Evolutionary conservation across 1,140 invertebrate genomes (phyloP).

Genomic region (Brachionus koreanus): DNA sequence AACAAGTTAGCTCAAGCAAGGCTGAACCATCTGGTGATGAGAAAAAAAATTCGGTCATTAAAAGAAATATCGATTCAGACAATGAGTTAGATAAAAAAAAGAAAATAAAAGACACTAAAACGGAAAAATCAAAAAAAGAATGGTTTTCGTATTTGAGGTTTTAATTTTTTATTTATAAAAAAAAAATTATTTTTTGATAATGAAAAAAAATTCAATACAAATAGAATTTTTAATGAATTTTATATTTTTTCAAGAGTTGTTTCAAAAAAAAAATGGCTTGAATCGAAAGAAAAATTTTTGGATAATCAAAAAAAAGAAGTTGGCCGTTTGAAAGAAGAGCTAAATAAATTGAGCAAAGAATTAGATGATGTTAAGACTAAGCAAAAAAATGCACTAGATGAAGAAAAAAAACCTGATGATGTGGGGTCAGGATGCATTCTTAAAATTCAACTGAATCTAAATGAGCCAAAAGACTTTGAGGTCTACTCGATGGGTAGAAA

Average conservation of each 20-base stretch:
- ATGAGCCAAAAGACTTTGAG: slow-evolving; percentile 6
- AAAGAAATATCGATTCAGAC: not conserved
- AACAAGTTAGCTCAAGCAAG: not conserved
- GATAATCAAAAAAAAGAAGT: slow-evolving; percentile 38
- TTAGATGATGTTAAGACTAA: not conserved
- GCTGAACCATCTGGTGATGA: not conserved
- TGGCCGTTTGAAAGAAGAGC: not conserved
- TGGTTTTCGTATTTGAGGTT: slow-evolving; percentile 4
- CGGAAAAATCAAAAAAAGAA: not conserved
- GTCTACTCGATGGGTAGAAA: not conserved
- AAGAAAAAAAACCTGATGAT: not conserved
- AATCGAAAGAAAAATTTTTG: slow-evolving; percentile 33
- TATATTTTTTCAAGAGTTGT: not conserved
- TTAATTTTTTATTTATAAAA: not conserved
- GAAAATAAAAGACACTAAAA: not conserved
- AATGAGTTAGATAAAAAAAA: slow-evolving; percentile 13
- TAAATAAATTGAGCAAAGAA: not conserved
- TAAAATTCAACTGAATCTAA: slow-evolving; percentile 20
- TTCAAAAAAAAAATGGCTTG: slow-evolving; percentile 19
- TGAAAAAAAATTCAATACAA: not conserved
- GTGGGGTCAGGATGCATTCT: not conserved
- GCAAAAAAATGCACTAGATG: not conserved
- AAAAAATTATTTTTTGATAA: too few species aligned
- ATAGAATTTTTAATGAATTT: not conserved
- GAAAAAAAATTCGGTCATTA: not conserved